phyloP scores from a whole-genome alignment of 2,888 invertebrate species.

The Automeris io region DNA sequence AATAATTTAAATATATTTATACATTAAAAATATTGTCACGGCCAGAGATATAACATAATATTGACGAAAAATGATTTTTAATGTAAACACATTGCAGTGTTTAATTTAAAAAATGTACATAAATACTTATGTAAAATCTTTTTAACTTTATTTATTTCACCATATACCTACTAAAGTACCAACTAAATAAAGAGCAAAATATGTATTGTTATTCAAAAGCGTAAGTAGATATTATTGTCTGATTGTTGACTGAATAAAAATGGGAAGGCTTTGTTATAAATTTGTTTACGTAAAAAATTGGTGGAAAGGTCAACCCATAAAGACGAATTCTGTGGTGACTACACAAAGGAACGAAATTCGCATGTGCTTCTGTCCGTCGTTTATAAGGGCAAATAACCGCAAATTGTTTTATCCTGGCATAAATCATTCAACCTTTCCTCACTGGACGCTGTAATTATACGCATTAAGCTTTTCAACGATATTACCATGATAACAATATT shows the following conservation, averaged over 20 bases:
- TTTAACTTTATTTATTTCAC: background rate
- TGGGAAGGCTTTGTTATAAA: background rate
- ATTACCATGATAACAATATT: background rate
- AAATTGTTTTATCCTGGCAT: constrained; percentile 23
- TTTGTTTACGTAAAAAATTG: constrained; percentile 1
- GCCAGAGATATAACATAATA: too few relatives aligned
- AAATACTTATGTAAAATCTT: too few relatives aligned
- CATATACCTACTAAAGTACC: background rate
- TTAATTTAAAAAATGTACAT: too few relatives aligned
- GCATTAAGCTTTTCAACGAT: background rate
- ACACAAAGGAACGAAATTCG: constrained; percentile 21
- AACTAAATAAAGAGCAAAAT: constrained; percentile 10
- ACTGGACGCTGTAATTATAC: background rate
- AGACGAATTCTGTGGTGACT: constrained; percentile 14
- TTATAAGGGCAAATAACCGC: constrained; percentile 20
- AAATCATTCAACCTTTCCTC: constrained; percentile 15
- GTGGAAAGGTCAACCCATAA: constrained; percentile 13
- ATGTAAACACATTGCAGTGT: too few relatives aligned
- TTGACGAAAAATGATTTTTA: too few relatives aligned
- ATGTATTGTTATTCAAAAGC: constrained; percentile 13
- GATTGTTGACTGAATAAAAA: constrained; percentile 17
- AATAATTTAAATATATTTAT: too few relatives aligned
- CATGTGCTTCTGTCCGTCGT: constrained; percentile 19
- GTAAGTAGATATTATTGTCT: constrained; percentile 13
- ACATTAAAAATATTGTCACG: too few relatives aligned